Conservation (phyloP, 1,140 invertebrate genomes). For the Spodoptera frugiperda region DNA sequence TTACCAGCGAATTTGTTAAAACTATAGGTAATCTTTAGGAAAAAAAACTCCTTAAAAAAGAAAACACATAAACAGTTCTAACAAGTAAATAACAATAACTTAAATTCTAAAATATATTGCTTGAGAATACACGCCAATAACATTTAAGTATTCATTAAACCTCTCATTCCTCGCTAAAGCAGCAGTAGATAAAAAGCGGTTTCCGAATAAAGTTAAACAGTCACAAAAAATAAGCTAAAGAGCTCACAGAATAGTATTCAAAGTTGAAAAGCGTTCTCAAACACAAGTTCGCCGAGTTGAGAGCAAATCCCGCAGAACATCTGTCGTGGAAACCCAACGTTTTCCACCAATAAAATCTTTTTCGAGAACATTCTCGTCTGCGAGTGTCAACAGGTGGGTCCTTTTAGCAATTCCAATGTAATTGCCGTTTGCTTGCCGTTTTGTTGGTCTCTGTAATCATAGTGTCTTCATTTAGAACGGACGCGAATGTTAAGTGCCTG, state of each 20-base stretch:
- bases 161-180: neutral
- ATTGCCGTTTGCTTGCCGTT: conserved; percentile 69
- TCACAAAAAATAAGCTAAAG: conserved; percentile 53
- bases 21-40: too few relatives aligned
- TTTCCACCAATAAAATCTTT: conserved; percentile 81
- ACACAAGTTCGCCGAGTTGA: conserved; percentile 67
- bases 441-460: conserved; percentile 53
- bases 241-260: conserved; percentile 61
- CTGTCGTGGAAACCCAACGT: conserved; percentile 69
- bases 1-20: too few relatives aligned
- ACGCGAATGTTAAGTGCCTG: conserved; percentile 20
- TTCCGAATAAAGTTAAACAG: conserved; percentile 35
- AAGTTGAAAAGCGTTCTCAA: conserved; percentile 60
- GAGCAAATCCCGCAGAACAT: conserved; percentile 76
- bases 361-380: conserved; percentile 73
- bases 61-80: neutral
- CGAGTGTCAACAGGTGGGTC: conserved; percentile 77
- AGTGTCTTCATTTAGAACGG: conserved; percentile 49
- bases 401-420: conserved; percentile 78
- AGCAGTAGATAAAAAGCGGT: conserved; percentile 8
- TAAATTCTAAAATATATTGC: conserved; percentile 67
- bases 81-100: neutral
- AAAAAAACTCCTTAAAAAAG: too few relatives aligned
- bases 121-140: conserved; percentile 73
- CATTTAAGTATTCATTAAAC: neutral